These are phyloP conservation scores for Muscicapa adusta DNA, from an alignment of 2,113 vertebrate species.

Conservation along the genomic window DNA sequence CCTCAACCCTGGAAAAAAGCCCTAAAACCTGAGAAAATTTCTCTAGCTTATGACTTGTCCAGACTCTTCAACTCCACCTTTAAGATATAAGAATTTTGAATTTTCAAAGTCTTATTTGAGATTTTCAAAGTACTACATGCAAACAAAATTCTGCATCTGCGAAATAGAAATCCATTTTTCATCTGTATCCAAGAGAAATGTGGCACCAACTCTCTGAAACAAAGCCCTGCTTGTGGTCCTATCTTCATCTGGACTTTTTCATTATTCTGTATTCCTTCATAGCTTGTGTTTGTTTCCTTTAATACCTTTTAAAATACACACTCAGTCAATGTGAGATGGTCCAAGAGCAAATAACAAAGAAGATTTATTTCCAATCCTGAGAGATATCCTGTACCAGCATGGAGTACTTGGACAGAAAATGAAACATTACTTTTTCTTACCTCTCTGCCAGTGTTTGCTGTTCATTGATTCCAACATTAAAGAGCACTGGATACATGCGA, in stretches of 20 bases:
- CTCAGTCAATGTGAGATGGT: background rate
- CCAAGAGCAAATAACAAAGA: background rate
- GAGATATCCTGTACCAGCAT: background rate
- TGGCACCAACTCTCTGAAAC: background rate
- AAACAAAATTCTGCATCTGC: background rate
- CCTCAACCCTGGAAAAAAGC: background rate
- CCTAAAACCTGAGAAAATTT: background rate
- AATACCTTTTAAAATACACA: background rate
- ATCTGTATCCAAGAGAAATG: background rate
- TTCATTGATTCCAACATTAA: conserved; percentile 97
- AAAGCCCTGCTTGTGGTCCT: background rate
- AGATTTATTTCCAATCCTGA: background rate
- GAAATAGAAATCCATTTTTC: background rate
- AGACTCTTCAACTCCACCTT: background rate
- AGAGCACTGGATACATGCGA: conserved; percentile 87
- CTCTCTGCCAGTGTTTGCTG: conserved; percentile 97
- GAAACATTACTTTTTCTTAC: conserved; percentile 61
- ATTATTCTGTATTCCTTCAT: background rate
- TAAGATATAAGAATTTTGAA: background rate
- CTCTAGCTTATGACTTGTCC: background rate
- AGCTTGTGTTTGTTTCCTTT: background rate
- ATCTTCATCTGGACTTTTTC: background rate
- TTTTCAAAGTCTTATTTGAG: background rate
- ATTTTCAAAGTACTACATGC: background rate
- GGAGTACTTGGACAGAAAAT: background rate